Percentiles rank a stretch among this genome's conserved stretches.
Evolutionary conservation across 2,797 vertebrate species (phyloP).

Genomic region (Distichodus sexfasciatus): DNA sequence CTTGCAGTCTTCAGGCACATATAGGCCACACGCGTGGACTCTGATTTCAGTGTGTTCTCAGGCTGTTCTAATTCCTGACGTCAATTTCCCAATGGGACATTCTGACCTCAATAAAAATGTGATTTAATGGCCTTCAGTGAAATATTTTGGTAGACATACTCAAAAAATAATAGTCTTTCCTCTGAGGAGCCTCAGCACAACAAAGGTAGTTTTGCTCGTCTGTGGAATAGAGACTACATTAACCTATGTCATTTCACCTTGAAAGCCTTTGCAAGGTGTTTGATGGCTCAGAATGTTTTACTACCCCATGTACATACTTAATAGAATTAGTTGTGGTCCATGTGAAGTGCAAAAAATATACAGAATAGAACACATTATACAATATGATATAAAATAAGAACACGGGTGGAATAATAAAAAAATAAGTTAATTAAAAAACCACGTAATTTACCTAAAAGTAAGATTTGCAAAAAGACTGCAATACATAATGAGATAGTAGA

Average conservation of each 20-base stretch:
- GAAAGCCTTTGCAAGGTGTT: not conserved
- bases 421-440: too few relatives aligned
- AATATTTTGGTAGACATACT: conserved; percentile 20
- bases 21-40: not conserved
- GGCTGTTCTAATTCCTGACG: conserved; percentile 15
- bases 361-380: too few relatives aligned
- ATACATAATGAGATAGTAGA: too few relatives aligned
- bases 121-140: conserved; percentile 27
- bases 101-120: conserved; percentile 1
- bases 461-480: too few relatives aligned
- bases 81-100: conserved; percentile 14
- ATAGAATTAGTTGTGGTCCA: too few relatives aligned
- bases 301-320: too few relatives aligned
- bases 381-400: too few relatives aligned
- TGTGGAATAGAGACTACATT: conserved; percentile 11
- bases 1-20: not conserved
- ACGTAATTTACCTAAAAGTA: too few relatives aligned
- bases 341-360: too few relatives aligned
- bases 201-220: not conserved
- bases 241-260: conserved; percentile 8
- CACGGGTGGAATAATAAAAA: too few relatives aligned
- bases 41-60: not conserved
- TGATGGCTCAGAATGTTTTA: not conserved
- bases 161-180: conserved; percentile 9
- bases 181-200: not conserved